These are phyloP conservation scores for Orientallactaga bullata DNA, from an alignment of 2,113 vertebrate species.

Conservation along the genomic window DNA sequence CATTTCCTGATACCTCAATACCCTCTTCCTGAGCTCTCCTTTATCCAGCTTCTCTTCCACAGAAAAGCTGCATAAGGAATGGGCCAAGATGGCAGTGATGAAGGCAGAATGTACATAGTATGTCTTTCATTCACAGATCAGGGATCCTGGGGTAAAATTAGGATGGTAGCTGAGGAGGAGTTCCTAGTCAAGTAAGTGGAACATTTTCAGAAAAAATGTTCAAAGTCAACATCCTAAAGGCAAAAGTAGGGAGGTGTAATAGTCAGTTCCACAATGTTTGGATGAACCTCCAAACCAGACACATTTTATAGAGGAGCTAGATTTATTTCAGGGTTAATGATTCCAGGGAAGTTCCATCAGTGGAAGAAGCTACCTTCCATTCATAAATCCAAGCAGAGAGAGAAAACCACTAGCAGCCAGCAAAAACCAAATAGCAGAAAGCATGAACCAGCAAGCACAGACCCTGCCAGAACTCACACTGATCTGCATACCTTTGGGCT, in stretches of 20 bases:
- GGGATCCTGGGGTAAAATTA: background rate
- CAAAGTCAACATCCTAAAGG: background rate
- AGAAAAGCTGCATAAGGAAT: background rate
- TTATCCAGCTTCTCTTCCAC: background rate
- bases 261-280: too few relatives aligned
- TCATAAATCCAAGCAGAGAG: too few relatives aligned
- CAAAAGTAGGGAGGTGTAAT: background rate
- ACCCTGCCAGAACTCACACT: too few relatives aligned
- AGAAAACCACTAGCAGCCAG: too few relatives aligned
- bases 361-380: too few relatives aligned
- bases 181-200: background rate
- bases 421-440: too few relatives aligned
- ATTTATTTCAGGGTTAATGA: too few relatives aligned
- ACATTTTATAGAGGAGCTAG: too few relatives aligned
- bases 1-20: background rate
- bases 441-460: too few relatives aligned
- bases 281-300: too few relatives aligned
- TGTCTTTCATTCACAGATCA: background rate
- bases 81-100: background rate
- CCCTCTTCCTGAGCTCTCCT: background rate
- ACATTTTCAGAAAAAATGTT: slow-evolving; percentile 16
- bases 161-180: background rate
- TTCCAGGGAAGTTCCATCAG: too few relatives aligned
- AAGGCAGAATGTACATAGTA: accelerated
- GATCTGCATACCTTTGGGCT: too few relatives aligned